Conservation (phyloP, 2,888 invertebrate species). For the Malacosoma neustria region DNA sequence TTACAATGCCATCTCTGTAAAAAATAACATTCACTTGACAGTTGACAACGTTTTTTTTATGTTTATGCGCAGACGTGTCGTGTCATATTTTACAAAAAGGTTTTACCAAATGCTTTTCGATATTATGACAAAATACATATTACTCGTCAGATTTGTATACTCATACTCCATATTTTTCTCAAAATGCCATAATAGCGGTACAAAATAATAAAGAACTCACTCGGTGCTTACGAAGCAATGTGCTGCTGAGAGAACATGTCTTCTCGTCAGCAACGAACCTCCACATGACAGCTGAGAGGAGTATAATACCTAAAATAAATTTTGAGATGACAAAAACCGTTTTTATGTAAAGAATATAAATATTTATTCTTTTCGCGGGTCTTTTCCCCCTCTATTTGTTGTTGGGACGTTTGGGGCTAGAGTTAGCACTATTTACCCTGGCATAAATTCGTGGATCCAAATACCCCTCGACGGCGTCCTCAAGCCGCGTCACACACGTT, state of each 20-base stretch:
- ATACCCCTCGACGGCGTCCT: too few relatives aligned
- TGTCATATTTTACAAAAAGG: too few relatives aligned
- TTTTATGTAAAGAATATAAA: not conserved
- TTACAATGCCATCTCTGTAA: conserved; percentile 19
- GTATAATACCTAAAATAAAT: conserved; percentile 28
- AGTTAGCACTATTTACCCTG: too few relatives aligned
- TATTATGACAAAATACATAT: too few relatives aligned
- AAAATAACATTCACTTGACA: not conserved
- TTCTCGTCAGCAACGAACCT: conserved; percentile 37
- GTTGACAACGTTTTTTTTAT: too few relatives aligned
- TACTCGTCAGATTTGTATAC: too few relatives aligned
- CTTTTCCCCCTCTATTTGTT: not conserved
- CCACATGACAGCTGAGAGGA: conserved; percentile 30
- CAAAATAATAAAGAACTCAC: conserved; percentile 14
- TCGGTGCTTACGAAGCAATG: conserved; percentile 49
- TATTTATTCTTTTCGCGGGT: not conserved
- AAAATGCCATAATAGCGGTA: not conserved
- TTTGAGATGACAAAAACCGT: not conserved
- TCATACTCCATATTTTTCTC: not conserved
- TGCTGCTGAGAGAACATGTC: conserved; percentile 46
- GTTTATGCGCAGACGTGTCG: not conserved
- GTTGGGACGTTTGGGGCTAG: not conserved
- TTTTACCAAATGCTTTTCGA: too few relatives aligned
- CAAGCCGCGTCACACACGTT: too few relatives aligned
- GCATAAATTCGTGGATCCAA: too few relatives aligned